Evolutionary conservation across 1,140 invertebrate species (phyloP).

Genomic region (Bombus pascuorum): DNA sequence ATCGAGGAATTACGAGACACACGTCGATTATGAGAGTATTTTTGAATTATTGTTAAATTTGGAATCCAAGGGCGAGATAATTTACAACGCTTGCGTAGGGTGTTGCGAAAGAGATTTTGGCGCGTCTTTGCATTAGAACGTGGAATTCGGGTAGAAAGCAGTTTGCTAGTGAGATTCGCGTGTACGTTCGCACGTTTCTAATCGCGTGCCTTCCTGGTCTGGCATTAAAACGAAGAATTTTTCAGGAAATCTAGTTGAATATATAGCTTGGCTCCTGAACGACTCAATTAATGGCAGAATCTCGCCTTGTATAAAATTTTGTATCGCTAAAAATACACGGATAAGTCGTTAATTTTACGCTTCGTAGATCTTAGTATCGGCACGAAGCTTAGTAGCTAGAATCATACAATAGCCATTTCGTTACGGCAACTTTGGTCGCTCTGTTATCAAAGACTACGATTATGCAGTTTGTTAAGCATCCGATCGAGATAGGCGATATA

Average conservation of each 20-base stretch:
- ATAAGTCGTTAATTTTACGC: background rate
- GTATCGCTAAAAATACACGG: background rate
- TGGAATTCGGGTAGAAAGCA: rapidly evolving
- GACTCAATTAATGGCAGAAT: background rate
- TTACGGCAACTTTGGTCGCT: background rate
- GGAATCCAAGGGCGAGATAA: no score
- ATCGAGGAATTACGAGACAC: background rate
- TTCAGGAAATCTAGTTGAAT: background rate
- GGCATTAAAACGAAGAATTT: background rate
- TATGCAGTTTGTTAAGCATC: background rate
- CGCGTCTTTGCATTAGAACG: background rate
- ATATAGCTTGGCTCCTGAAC: background rate
- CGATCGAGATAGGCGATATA: background rate
- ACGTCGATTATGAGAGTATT: background rate
- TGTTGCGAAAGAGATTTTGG: background rate
- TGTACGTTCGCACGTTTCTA: no score
- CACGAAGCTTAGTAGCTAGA: background rate
- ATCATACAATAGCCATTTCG: background rate
- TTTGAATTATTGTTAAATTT: background rate
- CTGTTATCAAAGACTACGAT: background rate
- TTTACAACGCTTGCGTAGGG: background rate
- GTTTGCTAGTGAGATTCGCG: background rate
- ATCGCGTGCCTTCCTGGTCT: no score
- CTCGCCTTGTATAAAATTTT: background rate
- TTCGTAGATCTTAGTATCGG: background rate